Evolutionary conservation across 2,888 invertebrate genomes (phyloP).

Genomic region (Himalopsyche anomala): DNA sequence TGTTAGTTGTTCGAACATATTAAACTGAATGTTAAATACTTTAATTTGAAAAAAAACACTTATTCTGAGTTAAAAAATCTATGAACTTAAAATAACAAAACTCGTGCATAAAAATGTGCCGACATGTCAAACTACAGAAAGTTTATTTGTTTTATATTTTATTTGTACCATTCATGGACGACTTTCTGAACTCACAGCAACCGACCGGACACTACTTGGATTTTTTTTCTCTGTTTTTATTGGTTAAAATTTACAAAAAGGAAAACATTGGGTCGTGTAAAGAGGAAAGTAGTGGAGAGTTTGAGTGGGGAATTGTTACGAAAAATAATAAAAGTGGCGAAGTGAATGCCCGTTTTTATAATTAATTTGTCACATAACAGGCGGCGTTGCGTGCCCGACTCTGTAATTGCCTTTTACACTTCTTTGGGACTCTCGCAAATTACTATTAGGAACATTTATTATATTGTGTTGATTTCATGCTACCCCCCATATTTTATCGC

Average conservation of each 20-base stretch:
- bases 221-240: background rate
- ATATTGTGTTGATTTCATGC: conserved; percentile 31
- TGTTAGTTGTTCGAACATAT: too few relatives aligned
- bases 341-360: conserved; percentile 45
- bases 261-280: conserved; percentile 15
- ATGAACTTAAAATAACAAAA: too few relatives aligned
- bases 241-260: background rate
- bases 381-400: conserved; percentile 18
- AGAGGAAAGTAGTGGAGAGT: background rate
- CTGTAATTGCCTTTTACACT: conserved; percentile 40
- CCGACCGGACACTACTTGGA: background rate
- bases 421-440: background rate
- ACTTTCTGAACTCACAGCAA: background rate
- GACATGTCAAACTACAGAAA: background rate
- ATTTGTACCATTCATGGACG: background rate
- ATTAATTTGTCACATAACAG: conserved; percentile 41
- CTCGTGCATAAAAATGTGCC: background rate
- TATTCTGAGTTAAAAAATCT: too few relatives aligned
- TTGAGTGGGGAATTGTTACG: background rate
- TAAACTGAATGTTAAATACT: too few relatives aligned
- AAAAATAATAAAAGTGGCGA: conserved; percentile 40
- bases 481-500: background rate
- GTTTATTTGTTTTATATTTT: background rate
- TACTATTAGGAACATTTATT: background rate
- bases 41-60: too few relatives aligned